These are phyloP conservation scores for Drosophila falleni DNA, from an alignment of 2,888 invertebrate species.

Conservation along the genomic window DNA sequence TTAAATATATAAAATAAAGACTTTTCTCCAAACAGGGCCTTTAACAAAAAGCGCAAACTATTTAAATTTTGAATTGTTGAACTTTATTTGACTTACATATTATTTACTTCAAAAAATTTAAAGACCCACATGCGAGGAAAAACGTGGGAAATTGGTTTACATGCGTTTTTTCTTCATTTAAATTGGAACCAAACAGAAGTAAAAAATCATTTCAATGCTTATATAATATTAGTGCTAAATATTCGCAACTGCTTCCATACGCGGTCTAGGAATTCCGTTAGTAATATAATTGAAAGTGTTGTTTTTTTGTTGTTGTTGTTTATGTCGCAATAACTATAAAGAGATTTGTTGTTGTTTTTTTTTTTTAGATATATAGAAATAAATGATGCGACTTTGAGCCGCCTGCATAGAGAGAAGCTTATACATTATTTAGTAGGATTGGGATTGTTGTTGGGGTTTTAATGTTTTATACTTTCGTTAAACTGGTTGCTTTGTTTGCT, in stretches of 20 bases:
- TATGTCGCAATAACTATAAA: conserved; percentile 74
- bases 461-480: conserved; percentile 62
- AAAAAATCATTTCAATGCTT: conserved; percentile 54
- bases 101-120: conserved; percentile 74
- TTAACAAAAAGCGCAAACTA: too few species aligned
- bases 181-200: conserved; percentile 61
- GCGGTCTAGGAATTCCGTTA: conserved; percentile 66
- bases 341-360: conserved; percentile 48
- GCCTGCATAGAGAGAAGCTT: conserved; percentile 44
- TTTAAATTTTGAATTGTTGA: conserved; percentile 71
- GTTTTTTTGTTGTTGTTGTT: conserved; percentile 7
- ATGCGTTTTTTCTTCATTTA: conserved; percentile 47
- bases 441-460: conserved; percentile 19
- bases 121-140: conserved; percentile 72
- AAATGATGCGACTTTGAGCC: conserved; percentile 74
- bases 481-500: conserved; percentile 46
- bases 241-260: conserved; percentile 48
- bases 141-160: conserved; percentile 65
- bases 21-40: too few species aligned
- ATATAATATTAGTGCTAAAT: conserved; percentile 65
- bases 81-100: conserved; percentile 77
- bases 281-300: conserved; percentile 44
- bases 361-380: conserved; percentile 40
- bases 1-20: too few species aligned
- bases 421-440: conserved; percentile 16